These are phyloP conservation scores for Oscheius sp. DNA, from an alignment of 2,888 invertebrate species.

Conservation along the genomic window DNA sequence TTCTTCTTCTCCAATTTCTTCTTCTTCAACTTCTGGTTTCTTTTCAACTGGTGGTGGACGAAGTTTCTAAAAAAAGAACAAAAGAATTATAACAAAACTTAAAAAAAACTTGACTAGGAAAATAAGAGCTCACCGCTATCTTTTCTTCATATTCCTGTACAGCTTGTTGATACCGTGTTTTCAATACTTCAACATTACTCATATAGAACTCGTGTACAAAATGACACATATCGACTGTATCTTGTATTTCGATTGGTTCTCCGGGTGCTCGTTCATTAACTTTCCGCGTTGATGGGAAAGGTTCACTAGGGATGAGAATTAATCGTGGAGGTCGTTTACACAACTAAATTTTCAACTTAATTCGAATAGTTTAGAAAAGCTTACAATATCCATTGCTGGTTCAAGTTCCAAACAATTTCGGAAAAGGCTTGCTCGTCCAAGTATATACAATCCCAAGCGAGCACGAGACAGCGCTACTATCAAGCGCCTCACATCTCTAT, in stretches of 20 bases:
- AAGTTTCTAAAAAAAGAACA: neutral
- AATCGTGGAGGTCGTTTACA: slow-evolving; percentile 84
- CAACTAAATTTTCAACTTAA: slow-evolving; percentile 76
- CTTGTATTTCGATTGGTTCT: slow-evolving; percentile 78
- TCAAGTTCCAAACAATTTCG: slow-evolving; percentile 95
- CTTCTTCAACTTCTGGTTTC: neutral
- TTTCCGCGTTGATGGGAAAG: slow-evolving; percentile 78
- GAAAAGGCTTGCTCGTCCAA: slow-evolving; percentile 90
- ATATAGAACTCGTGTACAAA: slow-evolving; percentile 93
- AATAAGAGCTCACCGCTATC: slow-evolving; percentile 27
- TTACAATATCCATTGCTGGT: slow-evolving; percentile 89
- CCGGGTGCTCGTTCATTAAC: slow-evolving; percentile 57
- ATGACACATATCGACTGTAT: slow-evolving; percentile 93
- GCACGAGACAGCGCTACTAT: slow-evolving; percentile 98
- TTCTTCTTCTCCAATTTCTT: slow-evolving; percentile 30
- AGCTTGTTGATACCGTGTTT: slow-evolving; percentile 49
- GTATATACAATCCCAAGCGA: slow-evolving; percentile 91
- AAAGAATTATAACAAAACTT: neutral
- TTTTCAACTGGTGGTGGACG: slow-evolving; percentile 7
- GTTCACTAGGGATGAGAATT: slow-evolving; percentile 83
- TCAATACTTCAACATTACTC: slow-evolving; percentile 72
- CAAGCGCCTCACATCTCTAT: slow-evolving; percentile 86
- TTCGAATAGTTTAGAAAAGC: slow-evolving; percentile 19
- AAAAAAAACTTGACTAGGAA: too few species aligned
- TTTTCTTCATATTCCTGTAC: slow-evolving; percentile 39